Percentiles rank a stretch among this genome's conserved stretches.
These are phyloP conservation scores for Venturia canescens DNA, from an alignment of 1,140 invertebrate genomes.

Conservation along the genomic window DNA sequence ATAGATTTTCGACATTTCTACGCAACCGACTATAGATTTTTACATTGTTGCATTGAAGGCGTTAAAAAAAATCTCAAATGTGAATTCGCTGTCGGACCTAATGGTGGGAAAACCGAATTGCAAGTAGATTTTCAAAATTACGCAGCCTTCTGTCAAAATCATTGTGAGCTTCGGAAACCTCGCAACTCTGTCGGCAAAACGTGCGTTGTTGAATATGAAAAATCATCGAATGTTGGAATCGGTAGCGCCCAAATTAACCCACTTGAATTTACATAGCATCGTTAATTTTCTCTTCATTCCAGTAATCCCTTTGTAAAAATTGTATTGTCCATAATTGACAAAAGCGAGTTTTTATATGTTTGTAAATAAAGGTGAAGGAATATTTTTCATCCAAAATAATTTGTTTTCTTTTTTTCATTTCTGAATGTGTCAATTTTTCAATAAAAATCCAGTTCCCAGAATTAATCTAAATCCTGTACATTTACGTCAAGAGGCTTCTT, in stretches of 20 bases:
- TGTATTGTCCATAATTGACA: neutral
- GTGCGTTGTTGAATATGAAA: slow-evolving; percentile 57
- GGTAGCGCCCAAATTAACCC: slow-evolving; percentile 50
- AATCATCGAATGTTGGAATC: slow-evolving; percentile 36
- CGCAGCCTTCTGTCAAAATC: slow-evolving; percentile 56
- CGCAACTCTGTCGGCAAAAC: slow-evolving; percentile 55
- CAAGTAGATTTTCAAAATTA: slow-evolving; percentile 81
- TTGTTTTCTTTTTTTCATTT: neutral
- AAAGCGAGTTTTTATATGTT: neutral
- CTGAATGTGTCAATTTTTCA: neutral
- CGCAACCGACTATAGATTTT: slow-evolving; percentile 83
- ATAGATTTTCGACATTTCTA: slow-evolving; percentile 81
- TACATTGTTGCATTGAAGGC: slow-evolving; percentile 85
- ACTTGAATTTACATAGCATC: slow-evolving; percentile 40
- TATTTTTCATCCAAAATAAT: no score
- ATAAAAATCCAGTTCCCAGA: no score
- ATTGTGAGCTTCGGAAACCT: slow-evolving; percentile 2
- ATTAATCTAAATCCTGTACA: no score
- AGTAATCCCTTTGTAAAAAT: neutral
- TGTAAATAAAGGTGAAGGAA: slow-evolving; percentile 34
- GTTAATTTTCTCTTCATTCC: neutral
- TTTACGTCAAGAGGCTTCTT: no score
- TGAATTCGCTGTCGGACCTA: slow-evolving; percentile 84
- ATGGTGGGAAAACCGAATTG: slow-evolving; percentile 83
- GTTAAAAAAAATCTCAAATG: slow-evolving; percentile 77